Base-by-base conservation (phyloP, 2,888 invertebrate genomes). In the Drosophila nr. perissopoda region DNA sequence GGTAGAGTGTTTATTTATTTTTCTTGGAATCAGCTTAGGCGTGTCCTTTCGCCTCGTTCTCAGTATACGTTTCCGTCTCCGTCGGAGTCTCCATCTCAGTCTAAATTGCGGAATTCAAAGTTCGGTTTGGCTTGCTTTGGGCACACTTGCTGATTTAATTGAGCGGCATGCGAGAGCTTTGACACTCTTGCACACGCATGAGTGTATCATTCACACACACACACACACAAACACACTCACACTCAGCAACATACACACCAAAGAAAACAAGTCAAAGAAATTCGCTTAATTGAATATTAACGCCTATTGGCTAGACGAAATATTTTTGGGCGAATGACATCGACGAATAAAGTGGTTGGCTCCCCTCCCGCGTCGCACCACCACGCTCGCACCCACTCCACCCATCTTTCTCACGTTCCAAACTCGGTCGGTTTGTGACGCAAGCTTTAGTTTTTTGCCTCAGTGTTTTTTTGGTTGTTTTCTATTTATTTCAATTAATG, bases 401-500 rank as follows among this genome's bases (percentile, higher is more conserved):
- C 8, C 16, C 69, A 62, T 70, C 49, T 69, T 73, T 67, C 52
- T 63, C 77, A 77, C 66, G 78, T 74, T 64, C 60, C 48, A 49
- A 48, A 57, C 40, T n/a, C 54, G 64, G 33, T 54, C 59, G 25
- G 56, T 29, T 34, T 53, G 27, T 53, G 60, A 69, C 69, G 49
- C 57, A 69, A 61, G 34, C 63, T 25, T 51, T 34, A 51, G 31
- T 16, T 68, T 63, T 49, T 38, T 52, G 51, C 31, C n/a, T 29
- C 21, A 33, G 33, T 33, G 33, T 33, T 33, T 53, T 11, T 13
- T 60, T 18, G 11, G 33, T 33, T 33, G 33, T 48, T 62, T 62
- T 80, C 76, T 83, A 83, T 89, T 84, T 77, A 74, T 87, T 81
- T 89, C 82, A 85, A 88, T 85, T 89, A 87, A 89, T 88, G 78